Evolutionary conservation across 2,888 invertebrate genomes (phyloP).

Genomic region (Calameuta idolon): DNA sequence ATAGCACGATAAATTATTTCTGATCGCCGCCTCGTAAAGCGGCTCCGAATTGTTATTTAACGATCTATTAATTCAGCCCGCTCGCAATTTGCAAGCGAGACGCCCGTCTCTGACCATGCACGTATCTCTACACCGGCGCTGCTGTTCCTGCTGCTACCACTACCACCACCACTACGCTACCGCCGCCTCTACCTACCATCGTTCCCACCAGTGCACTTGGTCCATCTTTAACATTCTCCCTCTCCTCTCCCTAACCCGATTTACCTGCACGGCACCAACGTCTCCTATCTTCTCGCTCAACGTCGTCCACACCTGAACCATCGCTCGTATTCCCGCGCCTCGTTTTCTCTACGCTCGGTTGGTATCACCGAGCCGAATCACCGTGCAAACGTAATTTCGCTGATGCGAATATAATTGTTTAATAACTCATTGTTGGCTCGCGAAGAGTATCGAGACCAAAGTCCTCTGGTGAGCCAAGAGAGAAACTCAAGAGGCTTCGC

Average conservation of each 20-base stretch:
- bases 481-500: neutral
- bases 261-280: neutral
- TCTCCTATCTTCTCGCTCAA: neutral
- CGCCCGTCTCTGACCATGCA: neutral
- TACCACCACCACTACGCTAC: neutral
- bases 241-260: neutral
- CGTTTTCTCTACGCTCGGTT: conserved; percentile 1
- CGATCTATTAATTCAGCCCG: conserved; percentile 27
- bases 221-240: neutral
- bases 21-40: conserved; percentile 25
- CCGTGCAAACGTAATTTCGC: conserved; percentile 31
- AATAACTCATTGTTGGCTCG: conserved; percentile 36
- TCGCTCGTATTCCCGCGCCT: neutral
- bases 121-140: neutral
- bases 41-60: conserved; percentile 28
- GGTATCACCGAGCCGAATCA: conserved; percentile 28
- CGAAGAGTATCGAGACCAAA: neutral
- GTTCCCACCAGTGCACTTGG: neutral
- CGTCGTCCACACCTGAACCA: neutral
- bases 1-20: conserved; percentile 34
- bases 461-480: neutral
- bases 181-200: neutral
- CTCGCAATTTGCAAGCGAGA: conserved; percentile 21
- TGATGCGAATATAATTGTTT: conserved; percentile 44
- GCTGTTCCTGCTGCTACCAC: neutral